Evolutionary conservation across 2,888 invertebrate species (phyloP).

Genomic region (Andricus quercusramuli): DNA sequence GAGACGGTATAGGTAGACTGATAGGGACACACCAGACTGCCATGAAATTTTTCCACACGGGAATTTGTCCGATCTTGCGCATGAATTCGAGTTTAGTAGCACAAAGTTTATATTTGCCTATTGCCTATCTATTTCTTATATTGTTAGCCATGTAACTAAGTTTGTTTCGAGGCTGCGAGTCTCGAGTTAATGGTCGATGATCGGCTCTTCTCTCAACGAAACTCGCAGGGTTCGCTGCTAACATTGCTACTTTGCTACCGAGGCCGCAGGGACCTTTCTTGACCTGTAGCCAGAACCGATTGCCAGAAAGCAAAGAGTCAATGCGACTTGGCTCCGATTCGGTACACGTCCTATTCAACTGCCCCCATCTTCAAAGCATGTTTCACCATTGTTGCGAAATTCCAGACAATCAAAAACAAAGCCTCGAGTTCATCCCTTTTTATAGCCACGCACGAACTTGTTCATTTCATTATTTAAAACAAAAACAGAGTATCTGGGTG

Average conservation of each 20-base stretch:
- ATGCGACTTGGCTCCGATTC: slow-evolving; percentile 16
- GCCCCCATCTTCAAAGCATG: slow-evolving; percentile 1
- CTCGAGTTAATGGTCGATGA: slow-evolving; percentile 16
- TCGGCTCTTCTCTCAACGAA: slow-evolving; percentile 15
- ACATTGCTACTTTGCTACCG: background rate
- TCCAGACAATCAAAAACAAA: background rate
- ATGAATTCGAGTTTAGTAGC: background rate
- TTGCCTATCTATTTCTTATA: background rate
- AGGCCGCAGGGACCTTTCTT: slow-evolving; percentile 12
- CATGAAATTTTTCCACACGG: too few species aligned
- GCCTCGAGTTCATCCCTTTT: slow-evolving; percentile 8
- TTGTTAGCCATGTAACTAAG: background rate
- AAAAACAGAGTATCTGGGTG: too few species aligned
- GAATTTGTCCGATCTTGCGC: background rate
- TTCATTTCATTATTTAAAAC: background rate
- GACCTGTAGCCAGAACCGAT: slow-evolving; percentile 50
- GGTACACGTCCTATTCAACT: slow-evolving; percentile 14
- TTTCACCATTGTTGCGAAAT: slow-evolving; percentile 2
- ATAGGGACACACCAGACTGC: too few species aligned
- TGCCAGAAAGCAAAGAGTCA: slow-evolving; percentile 42
- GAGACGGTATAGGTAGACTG: too few species aligned
- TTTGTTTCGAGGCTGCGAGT: slow-evolving; percentile 7
- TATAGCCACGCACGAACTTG: background rate
- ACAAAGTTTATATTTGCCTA: background rate
- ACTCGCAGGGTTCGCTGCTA: slow-evolving; percentile 2